Percentiles rank a stretch among this genome's conserved stretches.
Conservation (phyloP, 2,113 vertebrate genomes). For the Lucifuga dentata region DNA sequence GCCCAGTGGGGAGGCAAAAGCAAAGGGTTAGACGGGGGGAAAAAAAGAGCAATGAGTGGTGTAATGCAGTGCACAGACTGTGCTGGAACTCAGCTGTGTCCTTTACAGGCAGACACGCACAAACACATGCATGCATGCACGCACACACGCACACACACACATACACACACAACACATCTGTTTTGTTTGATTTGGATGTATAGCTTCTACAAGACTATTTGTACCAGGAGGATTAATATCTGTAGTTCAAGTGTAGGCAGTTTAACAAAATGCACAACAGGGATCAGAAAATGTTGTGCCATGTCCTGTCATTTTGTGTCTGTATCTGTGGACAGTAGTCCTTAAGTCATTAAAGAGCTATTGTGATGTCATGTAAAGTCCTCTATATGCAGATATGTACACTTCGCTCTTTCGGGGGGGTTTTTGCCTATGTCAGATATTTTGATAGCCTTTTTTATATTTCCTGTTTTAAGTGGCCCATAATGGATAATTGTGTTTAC, state of each 20-base stretch:
- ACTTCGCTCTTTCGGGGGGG: too few relatives aligned
- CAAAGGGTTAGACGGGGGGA: neutral
- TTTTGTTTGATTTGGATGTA: too few relatives aligned
- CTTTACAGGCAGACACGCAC: constrained; percentile 22
- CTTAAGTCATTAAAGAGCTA: constrained; percentile 8
- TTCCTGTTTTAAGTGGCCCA: too few relatives aligned
- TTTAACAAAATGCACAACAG: constrained; percentile 16
- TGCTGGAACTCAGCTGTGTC: constrained; percentile 49
- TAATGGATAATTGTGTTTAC: too few relatives aligned
- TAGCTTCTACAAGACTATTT: constrained; percentile 48
- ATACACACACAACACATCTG: constrained; percentile 18
- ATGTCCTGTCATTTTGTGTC: constrained; percentile 1
- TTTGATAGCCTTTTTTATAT: too few relatives aligned
- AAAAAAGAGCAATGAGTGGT: constrained; percentile 6
- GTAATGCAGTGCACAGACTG: constrained; percentile 29
- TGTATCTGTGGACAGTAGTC: neutral
- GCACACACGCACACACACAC: constrained; percentile 29
- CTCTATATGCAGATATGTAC: too few relatives aligned
- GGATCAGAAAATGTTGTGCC: constrained; percentile 13
- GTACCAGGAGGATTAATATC: constrained; percentile 27
- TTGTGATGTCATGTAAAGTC: too few relatives aligned
- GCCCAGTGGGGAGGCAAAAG: constrained; percentile 34
- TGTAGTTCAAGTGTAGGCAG: constrained; percentile 35
- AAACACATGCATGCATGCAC: neutral
- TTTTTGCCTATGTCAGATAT: too few relatives aligned